These are phyloP conservation scores for Hemiprocne comata DNA, from an alignment of 2,113 vertebrate genomes.

Conservation along the genomic window DNA sequence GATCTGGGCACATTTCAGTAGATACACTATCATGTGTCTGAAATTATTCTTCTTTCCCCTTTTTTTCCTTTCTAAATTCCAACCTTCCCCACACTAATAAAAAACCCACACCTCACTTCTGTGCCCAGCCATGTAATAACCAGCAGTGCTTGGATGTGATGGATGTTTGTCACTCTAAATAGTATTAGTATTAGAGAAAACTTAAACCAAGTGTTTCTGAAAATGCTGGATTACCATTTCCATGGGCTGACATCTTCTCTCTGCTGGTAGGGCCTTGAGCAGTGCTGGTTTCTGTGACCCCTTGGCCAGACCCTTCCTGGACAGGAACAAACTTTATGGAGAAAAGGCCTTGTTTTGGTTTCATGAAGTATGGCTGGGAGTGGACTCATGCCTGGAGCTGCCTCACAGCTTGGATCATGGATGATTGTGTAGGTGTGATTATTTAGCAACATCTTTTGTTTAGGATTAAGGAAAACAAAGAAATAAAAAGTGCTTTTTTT, in stretches of 20 bases:
- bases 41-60: not conserved
- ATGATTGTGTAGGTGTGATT: not conserved
- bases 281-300: not conserved
- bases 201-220: not conserved
- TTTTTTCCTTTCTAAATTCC: not conserved
- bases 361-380: not conserved
- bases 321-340: not conserved
- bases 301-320: not conserved
- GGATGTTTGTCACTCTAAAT: not conserved
- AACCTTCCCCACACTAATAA: not conserved
- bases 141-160: not conserved
- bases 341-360: not conserved
- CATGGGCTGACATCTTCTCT: not conserved
- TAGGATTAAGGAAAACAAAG: not conserved
- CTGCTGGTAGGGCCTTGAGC: not conserved
- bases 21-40: not conserved
- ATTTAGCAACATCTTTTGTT: too few relatives aligned
- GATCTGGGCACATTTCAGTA: not conserved
- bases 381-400: not conserved
- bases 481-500: not conserved
- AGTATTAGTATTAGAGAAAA: not conserved
- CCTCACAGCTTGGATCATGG: not conserved
- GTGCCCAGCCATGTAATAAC: constrained; percentile 2
- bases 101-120: not conserved
- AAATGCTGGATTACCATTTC: not conserved